Conservation (phyloP, 2,797 vertebrate genomes). For the Lacerta agilis region DNA sequence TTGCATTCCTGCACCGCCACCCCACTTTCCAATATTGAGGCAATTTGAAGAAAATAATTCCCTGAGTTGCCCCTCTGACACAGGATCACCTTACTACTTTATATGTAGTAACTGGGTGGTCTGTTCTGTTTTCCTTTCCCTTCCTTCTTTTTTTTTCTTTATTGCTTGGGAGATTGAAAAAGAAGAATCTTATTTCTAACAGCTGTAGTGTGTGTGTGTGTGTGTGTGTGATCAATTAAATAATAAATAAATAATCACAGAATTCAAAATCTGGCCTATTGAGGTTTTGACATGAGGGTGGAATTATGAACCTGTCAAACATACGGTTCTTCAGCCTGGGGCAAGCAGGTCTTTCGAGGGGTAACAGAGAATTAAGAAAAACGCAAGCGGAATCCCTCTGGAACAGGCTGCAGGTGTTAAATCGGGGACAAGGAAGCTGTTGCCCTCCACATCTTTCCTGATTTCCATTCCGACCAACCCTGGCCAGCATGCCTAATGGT, state of each 20-base stretch:
- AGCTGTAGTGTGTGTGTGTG: slow-evolving; percentile 33
- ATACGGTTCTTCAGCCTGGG: slow-evolving; percentile 14
- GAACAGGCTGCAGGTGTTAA: no score
- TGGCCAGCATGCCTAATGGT: no score
- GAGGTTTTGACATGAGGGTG: slow-evolving; percentile 37
- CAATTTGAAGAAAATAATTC: slow-evolving; percentile 40
- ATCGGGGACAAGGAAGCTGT: no score
- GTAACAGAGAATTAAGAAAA: not conserved
- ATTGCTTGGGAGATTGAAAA: slow-evolving; percentile 61
- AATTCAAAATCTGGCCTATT: slow-evolving; percentile 50
- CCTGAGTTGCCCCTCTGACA: slow-evolving; percentile 38
- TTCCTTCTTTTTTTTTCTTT: slow-evolving; percentile 19
- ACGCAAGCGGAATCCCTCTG: not conserved
- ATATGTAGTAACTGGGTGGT: slow-evolving; percentile 63
- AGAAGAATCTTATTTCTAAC: slow-evolving; percentile 64
- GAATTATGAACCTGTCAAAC: slow-evolving; percentile 28
- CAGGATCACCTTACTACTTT: slow-evolving; percentile 37
- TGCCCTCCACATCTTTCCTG: no score
- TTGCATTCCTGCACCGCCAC: not conserved
- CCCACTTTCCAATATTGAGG: slow-evolving; percentile 18
- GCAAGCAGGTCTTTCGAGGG: not conserved
- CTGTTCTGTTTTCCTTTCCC: not conserved
- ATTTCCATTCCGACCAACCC: no score
- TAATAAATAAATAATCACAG: slow-evolving; percentile 42
- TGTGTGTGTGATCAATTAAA: slow-evolving; percentile 10